Base-by-base conservation (phyloP, 2,797 vertebrate genomes). In the Sebastes itinus region DNA sequence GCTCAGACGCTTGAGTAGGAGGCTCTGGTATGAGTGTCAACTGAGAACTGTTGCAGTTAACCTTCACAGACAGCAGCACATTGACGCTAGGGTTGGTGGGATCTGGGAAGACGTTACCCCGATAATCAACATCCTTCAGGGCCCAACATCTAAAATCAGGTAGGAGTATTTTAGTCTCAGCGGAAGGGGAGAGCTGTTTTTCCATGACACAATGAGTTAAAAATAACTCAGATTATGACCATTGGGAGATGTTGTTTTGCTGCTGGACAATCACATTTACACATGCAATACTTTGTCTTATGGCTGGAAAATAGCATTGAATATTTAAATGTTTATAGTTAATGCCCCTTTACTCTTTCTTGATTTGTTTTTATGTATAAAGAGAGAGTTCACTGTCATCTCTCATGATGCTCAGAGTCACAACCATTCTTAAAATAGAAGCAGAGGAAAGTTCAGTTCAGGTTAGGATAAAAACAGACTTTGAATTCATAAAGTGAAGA, bases 161-260 rank as follows among this genome's bases (percentile, higher is more conserved):
- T 95, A 93, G 72, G 92, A 88, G 52, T 82, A 75, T 85, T 90
- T 87, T 74, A 69, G 75, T 79, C 72, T 74, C n/a, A 32, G 70
- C 16, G 30, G 70, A 72, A 78, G 83, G 55, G 55, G 80, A 77
- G 59, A 81, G 77, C 70, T 60, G 11, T 73, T 85, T 93, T 92
- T 89, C 88, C 88, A 83, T 92, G 90, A 94, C 89, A 90, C 78
- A 74, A 87, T 85, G 52, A 80, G 90, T 91, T 94, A 92, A 91
- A 94, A 94, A 92, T 94, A 94, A 85, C 85, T 89, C 52, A 64
- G 58, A 86, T 78, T 84, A 18, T 84, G 58, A 81, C 65, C 33
- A 30, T 25, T 16, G 2, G 23, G 68, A 70, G 52, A 78, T 64
- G 86, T 72, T 71, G 60, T 85, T 87, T 82, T 75, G 55, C 70